These are phyloP conservation scores for Clepsis dumicolana DNA, from an alignment of 2,888 invertebrate species.

Conservation along the genomic window DNA sequence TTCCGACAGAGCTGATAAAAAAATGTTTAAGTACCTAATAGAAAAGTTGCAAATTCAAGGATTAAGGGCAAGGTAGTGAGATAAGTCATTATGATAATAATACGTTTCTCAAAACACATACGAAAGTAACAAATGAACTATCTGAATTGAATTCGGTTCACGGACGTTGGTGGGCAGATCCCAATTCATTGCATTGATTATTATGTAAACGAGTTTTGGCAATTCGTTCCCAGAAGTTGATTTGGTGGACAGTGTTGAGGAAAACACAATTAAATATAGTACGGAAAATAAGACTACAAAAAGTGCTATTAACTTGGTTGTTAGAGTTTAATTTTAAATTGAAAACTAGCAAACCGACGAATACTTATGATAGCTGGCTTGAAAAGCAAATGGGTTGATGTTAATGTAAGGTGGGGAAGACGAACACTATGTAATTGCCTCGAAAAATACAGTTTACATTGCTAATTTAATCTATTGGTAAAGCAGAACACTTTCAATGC, in stretches of 20 bases:
- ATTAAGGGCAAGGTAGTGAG: background rate
- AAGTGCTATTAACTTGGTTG: no score
- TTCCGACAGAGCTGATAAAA: no score
- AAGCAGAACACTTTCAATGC: background rate
- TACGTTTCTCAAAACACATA: background rate
- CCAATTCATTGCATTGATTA: conserved; percentile 14
- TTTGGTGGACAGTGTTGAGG: background rate
- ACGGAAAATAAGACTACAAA: background rate
- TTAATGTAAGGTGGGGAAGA: no score
- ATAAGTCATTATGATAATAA: background rate
- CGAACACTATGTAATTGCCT: no score
- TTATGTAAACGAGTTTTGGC: background rate
- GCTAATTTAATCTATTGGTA: no score
- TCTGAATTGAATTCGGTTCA: conserved; percentile 31
- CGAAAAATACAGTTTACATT: no score
- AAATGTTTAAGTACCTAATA: no score
- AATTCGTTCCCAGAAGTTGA: background rate
- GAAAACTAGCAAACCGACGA: no score
- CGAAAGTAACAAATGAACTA: background rate
- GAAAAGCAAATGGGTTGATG: background rate
- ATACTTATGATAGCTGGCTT: no score
- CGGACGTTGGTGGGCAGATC: conserved; percentile 9
- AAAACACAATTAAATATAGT: background rate
- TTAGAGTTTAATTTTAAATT: background rate
- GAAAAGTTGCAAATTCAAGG: no score